phyloP scores from a whole-genome alignment of 1,140 invertebrate genomes.

The Acromyrmex charruanus region DNA sequence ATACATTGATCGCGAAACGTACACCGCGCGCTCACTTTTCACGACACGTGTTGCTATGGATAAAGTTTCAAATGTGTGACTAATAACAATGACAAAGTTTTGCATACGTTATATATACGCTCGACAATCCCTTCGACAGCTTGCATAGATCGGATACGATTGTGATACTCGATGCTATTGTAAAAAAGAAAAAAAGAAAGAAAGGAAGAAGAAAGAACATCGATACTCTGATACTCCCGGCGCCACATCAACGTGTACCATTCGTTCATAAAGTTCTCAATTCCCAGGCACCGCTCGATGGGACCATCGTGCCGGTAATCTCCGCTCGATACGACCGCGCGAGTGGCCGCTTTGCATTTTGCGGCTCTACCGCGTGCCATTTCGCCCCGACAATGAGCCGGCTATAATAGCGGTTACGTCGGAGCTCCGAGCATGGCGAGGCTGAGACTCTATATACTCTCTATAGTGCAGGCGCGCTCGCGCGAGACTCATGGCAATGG shows the following conservation, averaged over 20 bases:
- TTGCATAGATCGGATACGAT: background rate
- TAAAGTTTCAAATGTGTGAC: background rate
- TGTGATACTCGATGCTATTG: background rate
- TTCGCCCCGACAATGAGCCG: slow-evolving; percentile 52
- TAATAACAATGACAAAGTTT: background rate
- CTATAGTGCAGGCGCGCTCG: slow-evolving; percentile 17
- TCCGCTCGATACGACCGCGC: background rate
- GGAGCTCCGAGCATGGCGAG: slow-evolving; percentile 18
- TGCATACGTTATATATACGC: background rate
- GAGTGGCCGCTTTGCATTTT: slow-evolving; percentile 24
- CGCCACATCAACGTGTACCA: too few relatives aligned
- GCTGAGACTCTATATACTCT: background rate
- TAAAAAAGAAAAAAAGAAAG: background rate
- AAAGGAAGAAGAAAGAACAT: background rate
- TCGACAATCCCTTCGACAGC: too few relatives aligned
- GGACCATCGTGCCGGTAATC: background rate
- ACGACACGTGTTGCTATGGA: slow-evolving; percentile 23
- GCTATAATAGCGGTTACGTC: slow-evolving; percentile 42
- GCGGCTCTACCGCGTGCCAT: slow-evolving; percentile 37
- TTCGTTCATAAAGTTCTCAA: background rate
- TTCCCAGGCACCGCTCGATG: background rate
- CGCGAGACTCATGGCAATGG: slow-evolving; percentile 54
- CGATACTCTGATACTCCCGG: background rate
- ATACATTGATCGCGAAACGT: slow-evolving; percentile 30
- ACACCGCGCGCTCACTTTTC: slow-evolving; percentile 24